Conservation (phyloP, 2,797 vertebrate species). For the Aplochiton taeniatus region DNA sequence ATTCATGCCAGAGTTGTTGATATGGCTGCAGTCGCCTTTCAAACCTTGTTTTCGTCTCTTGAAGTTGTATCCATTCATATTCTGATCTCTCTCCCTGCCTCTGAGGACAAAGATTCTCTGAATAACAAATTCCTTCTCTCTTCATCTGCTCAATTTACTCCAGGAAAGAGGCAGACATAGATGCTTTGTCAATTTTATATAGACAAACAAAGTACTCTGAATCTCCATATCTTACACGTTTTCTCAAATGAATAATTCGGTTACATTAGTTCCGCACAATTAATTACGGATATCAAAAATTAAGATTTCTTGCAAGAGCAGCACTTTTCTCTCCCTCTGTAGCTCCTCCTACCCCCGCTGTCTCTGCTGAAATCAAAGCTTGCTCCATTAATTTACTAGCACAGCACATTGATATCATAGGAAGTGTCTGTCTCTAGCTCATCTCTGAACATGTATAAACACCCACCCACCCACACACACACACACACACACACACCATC, state of each 20-base stretch:
- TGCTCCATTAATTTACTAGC: constrained; percentile 59
- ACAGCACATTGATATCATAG: constrained; percentile 32
- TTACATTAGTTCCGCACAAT: constrained; percentile 50
- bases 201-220: constrained; percentile 25
- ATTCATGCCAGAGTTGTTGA: constrained; percentile 61
- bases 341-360: constrained; percentile 49
- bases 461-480: constrained; percentile 5
- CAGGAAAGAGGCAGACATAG: constrained; percentile 35
- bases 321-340: constrained; percentile 40
- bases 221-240: constrained; percentile 27
- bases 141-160: constrained; percentile 53
- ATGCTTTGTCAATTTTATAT: constrained; percentile 49
- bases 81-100: constrained; percentile 54
- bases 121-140: constrained; percentile 63
- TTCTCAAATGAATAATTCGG: constrained; percentile 37
- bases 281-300: constrained; percentile 45
- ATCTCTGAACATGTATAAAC: constrained; percentile 33
- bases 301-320: constrained; percentile 48
- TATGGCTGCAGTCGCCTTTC: constrained; percentile 64
- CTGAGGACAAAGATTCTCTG: constrained; percentile 58
- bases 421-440: constrained; percentile 39
- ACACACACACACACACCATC: constrained; percentile 24
- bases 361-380: constrained; percentile 58
- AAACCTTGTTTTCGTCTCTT: constrained; percentile 63
- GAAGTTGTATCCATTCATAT: constrained; percentile 64